Percentiles rank a stretch among this genome's conserved stretches.
Evolutionary conservation across 2,113 vertebrate genomes (phyloP).

Genomic region (Melanerpes formicivorus): DNA sequence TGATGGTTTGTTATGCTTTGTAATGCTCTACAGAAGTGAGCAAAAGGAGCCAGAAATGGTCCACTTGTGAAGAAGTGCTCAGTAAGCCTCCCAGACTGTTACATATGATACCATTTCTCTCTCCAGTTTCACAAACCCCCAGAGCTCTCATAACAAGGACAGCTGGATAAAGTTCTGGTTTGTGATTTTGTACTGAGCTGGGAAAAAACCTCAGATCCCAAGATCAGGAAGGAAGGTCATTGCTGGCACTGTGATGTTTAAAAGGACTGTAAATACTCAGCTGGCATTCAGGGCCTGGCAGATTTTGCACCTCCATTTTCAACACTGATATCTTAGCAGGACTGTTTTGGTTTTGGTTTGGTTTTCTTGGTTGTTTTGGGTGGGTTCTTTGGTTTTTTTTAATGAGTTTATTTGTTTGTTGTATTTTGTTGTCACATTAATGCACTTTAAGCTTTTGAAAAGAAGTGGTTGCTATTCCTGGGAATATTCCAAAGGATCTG

Average conservation of each 20-base stretch:
- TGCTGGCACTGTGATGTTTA: background rate
- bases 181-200: background rate
- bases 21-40: background rate
- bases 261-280: background rate
- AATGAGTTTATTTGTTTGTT: background rate
- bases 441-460: constrained; percentile 61
- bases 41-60: background rate
- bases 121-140: background rate
- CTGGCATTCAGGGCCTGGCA: background rate
- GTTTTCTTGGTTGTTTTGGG: background rate
- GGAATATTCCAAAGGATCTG: background rate
- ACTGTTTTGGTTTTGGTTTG: background rate
- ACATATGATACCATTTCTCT: background rate
- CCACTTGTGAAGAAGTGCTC: background rate
- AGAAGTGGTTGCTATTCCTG: background rate
- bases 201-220: background rate
- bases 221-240: constrained; percentile 29
- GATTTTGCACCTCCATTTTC: background rate
- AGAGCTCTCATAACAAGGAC: background rate
- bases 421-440: background rate
- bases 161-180: background rate
- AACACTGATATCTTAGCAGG: background rate
- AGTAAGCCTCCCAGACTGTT: background rate
- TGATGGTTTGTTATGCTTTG: background rate
- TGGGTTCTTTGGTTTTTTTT: background rate